Evolutionary conservation across 2,797 vertebrate genomes (phyloP), one percentile per base, ranked within the genome.

Genomic region (Eleutherodactylus coqui): DNA sequence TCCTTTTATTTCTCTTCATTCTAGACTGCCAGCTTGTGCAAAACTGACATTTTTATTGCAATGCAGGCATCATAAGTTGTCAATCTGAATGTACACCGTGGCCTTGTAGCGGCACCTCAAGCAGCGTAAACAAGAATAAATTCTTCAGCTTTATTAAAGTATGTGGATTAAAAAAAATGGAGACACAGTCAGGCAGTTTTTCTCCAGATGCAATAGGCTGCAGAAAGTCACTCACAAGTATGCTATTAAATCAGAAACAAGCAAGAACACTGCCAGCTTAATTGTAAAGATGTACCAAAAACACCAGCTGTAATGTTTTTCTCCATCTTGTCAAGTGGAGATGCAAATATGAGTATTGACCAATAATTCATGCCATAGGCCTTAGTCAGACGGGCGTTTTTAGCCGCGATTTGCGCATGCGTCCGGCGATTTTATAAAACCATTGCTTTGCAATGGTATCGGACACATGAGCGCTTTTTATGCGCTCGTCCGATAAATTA

Each of bases 21-120:
- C 64, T 41, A 29, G 32, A 13, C 53, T 49, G 51, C 62, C 75
- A 85, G 64, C 36, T 64, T 62, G 51, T 49, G 67, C 41, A 53
- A 10, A 51, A 36, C 69, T 73, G 53, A 86, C 79, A 81, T 36
- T 60, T 81, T 84, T 86, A 86, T 86, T 81, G 79, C 53, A 47
- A 38, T 86, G 32, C 67, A 32, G 79, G 16, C 78, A 36, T 79
- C 64, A 80, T 70, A 80, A 58, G 53, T 75, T 82, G 69, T 58
- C 76, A 75, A 64, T 47, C 41, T 16, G 38, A 75, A 73, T 86
- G 78, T 86, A 81, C 36, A 79, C 34, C 73, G 49, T 79, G 84
- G 47, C 67, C 84, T 85, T n/a, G 11, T 47, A 45, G 76, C 62
- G 13, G 43, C 29, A 60, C 78, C 79, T 86, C 49, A 9, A 75